These are phyloP conservation scores for Anthoscopus minutus DNA, from an alignment of 2,113 vertebrate species.

Conservation along the genomic window DNA sequence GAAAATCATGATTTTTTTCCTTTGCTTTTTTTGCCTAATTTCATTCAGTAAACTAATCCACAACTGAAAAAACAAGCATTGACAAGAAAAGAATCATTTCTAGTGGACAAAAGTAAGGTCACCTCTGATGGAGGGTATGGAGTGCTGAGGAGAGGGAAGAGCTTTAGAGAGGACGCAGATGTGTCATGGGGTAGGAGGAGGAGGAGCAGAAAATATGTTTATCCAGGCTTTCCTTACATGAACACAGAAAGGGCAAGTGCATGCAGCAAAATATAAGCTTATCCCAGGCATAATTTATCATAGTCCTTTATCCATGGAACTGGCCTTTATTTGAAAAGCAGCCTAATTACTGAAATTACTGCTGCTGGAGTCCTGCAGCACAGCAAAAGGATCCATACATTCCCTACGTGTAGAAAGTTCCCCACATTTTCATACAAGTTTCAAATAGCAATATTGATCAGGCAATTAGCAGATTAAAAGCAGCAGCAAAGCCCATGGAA, in stretches of 20 bases:
- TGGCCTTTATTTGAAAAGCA: constrained; percentile 70
- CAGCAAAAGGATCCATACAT: neutral
- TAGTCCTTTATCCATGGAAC: constrained; percentile 53
- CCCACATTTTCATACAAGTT: neutral
- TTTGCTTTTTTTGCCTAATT: neutral
- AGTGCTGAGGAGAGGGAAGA: neutral
- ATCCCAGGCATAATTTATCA: constrained; percentile 53
- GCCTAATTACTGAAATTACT: constrained; percentile 61
- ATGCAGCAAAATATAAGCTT: neutral
- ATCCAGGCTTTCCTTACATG: neutral
- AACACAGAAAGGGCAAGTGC: constrained; percentile 51
- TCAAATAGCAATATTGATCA: constrained; percentile 34
- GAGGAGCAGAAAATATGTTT: constrained; percentile 1
- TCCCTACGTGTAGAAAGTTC: neutral
- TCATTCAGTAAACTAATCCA: neutral
- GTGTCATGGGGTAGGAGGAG: neutral
- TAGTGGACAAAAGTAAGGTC: neutral
- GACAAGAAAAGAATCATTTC: neutral
- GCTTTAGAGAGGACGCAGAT: neutral
- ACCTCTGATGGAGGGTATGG: neutral
- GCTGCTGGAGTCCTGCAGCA: constrained; percentile 19
- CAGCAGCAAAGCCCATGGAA: neutral
- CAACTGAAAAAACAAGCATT: neutral
- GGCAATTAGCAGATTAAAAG: constrained; percentile 23
- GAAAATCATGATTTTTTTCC: neutral